A percentile compares a stretch with the other conserved stretches of the same genome.
These are phyloP conservation scores for Ctenomys sociabilis DNA, from an alignment of 2,113 vertebrate genomes.

Conservation along the genomic window DNA sequence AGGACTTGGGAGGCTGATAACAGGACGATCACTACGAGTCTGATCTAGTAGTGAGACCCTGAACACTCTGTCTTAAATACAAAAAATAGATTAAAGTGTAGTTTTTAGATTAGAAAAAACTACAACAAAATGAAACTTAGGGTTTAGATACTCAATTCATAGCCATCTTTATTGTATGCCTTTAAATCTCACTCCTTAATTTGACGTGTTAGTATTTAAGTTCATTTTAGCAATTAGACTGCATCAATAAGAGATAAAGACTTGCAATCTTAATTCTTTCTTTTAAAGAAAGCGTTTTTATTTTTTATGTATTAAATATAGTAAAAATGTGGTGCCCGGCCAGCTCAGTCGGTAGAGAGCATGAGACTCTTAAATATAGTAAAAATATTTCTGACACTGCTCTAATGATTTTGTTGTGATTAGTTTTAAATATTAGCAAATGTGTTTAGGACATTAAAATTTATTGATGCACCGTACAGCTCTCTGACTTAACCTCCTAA, in stretches of 20 bases:
- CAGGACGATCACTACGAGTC: too few species aligned
- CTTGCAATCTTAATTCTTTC: not conserved
- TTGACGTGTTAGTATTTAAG: not conserved
- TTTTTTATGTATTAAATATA: not conserved
- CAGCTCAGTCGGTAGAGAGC: too few species aligned
- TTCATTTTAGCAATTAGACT: not conserved
- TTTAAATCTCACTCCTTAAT: not conserved
- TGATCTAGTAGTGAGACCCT: too few species aligned
- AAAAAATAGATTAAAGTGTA: too few species aligned
- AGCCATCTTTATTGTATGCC: not conserved
- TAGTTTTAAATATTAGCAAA: constrained; percentile 30
- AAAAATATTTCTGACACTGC: not conserved
- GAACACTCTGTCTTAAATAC: too few species aligned
- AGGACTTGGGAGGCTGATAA: too few species aligned
- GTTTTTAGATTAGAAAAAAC: not conserved
- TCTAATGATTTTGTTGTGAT: not conserved
- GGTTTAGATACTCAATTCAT: not conserved
- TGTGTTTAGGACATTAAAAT: not conserved
- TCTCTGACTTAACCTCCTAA: constrained; percentile 29
- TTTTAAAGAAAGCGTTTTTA: not conserved
- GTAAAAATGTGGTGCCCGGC: too few species aligned
- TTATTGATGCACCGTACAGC: not conserved
- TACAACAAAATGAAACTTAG: not conserved
- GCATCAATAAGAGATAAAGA: not conserved
- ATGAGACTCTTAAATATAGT: not conserved